Evolutionary conservation across 2,113 vertebrate genomes (phyloP).

Genomic region (Tympanuchus pallidicinctus): DNA sequence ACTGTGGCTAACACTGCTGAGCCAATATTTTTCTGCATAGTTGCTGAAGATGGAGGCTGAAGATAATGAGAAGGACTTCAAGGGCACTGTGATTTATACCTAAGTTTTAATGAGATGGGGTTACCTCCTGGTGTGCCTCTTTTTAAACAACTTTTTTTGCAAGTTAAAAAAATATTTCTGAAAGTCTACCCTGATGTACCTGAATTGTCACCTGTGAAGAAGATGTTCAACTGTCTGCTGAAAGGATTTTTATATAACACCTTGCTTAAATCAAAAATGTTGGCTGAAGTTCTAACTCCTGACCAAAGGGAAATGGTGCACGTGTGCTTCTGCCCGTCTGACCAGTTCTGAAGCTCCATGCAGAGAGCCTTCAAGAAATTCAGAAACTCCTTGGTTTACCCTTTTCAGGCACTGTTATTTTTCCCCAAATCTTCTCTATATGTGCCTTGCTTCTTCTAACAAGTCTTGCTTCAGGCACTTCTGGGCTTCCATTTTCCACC

Average conservation of each 20-base stretch:
- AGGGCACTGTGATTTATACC: not conserved
- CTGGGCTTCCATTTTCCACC: not conserved
- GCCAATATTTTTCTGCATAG: constrained; percentile 28
- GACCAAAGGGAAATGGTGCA: not conserved
- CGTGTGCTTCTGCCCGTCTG: not conserved
- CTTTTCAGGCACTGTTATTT: not conserved
- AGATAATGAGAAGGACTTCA: constrained; percentile 11
- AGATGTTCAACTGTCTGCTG: not conserved
- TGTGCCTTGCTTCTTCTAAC: not conserved
- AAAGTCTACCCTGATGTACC: not conserved
- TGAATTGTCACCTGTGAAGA: not conserved
- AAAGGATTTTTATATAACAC: not conserved
- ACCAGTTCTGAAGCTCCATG: not conserved
- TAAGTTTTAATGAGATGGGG: constrained; percentile 40
- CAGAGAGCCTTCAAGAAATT: not conserved
- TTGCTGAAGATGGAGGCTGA: not conserved
- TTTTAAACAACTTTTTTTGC: not conserved
- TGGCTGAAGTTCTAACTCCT: not conserved
- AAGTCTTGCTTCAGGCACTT: not conserved
- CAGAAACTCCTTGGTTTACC: not conserved
- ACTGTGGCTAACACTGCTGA: not conserved
- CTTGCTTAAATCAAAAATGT: constrained; percentile 13
- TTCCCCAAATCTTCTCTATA: not conserved
- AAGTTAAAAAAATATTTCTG: constrained; percentile 13
- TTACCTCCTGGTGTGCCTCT: not conserved